Percentiles rank a stretch among this genome's conserved stretches.
Evolutionary conservation across 92 coral and sea anemone species (phyloP).

Genomic region (Epizoanthus stellaris): DNA sequence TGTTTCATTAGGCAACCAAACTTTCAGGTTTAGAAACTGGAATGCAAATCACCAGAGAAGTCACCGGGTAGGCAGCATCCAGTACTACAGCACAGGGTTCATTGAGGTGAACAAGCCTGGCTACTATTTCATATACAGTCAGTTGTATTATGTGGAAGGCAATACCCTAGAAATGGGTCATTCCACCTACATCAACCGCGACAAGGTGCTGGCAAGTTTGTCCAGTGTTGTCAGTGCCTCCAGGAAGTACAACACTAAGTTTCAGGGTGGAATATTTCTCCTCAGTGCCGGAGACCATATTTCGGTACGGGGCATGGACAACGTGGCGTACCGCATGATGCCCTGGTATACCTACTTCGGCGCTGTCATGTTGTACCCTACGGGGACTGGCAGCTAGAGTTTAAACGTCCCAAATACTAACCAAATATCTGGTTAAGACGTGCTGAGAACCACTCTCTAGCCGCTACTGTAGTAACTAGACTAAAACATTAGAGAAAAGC

Average conservation of each 20-base stretch:
- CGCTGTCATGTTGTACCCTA: constrained; percentile 74
- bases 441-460: neutral
- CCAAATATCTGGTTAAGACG: too few relatives aligned
- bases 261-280: constrained; percentile 85
- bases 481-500: neutral
- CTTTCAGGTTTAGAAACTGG: constrained; percentile 37
- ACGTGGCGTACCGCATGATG: constrained; percentile 63
- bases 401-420: neutral
- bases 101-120: constrained; percentile 63
- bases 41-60: constrained; percentile 22
- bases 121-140: constrained; percentile 91
- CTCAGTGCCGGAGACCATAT: constrained; percentile 74
- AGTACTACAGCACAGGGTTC: constrained; percentile 46
- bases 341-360: constrained; percentile 79
- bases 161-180: constrained; percentile 84
- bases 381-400: constrained; percentile 6
- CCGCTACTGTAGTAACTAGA: neutral
- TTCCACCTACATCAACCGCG: constrained; percentile 70
- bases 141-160: constrained; percentile 84
- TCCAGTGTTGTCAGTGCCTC: constrained; percentile 66
- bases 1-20: constrained; percentile 22
- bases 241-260: constrained; percentile 79
- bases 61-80: constrained; percentile 47
- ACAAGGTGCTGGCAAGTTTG: constrained; percentile 69
- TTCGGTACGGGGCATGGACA: constrained; percentile 69